Conservation (phyloP, 1,140 invertebrate species). For the Drosophila teissieri region DNA sequence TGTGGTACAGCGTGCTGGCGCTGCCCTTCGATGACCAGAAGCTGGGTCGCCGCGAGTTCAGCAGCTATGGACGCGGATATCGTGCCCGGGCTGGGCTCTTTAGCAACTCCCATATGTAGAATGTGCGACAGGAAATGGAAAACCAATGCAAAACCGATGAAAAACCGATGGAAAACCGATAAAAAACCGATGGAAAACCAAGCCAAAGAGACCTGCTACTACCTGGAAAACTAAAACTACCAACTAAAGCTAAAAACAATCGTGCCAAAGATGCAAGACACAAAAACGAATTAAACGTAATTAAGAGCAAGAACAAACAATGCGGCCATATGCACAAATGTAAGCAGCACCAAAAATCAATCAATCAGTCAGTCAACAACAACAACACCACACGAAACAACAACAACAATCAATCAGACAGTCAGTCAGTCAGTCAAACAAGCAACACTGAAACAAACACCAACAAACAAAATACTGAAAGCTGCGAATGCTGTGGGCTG, state of each 20-base stretch:
- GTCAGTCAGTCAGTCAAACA: slow-evolving; percentile 32
- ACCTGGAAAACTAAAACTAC: slow-evolving; percentile 21
- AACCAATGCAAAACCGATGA: slow-evolving; percentile 5
- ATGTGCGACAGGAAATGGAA: background rate
- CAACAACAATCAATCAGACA: slow-evolving; percentile 37
- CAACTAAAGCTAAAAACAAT: slow-evolving; percentile 15
- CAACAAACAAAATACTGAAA: slow-evolving; percentile 4
- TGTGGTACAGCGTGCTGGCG: slow-evolving; percentile 95
- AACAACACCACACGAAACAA: slow-evolving; percentile 41
- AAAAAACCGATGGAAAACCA: slow-evolving; percentile 24
- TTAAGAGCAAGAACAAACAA: slow-evolving; percentile 22
- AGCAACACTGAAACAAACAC: slow-evolving; percentile 43
- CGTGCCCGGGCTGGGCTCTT: slow-evolving; percentile 92
- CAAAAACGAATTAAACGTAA: slow-evolving; percentile 9
- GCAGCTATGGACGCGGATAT: slow-evolving; percentile 89
- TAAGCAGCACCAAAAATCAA: slow-evolving; percentile 40
- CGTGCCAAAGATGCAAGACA: slow-evolving; percentile 63
- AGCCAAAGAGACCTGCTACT: slow-evolving; percentile 36
- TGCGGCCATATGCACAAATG: slow-evolving; percentile 54
- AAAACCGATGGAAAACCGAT: slow-evolving; percentile 3
- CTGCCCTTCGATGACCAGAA: slow-evolving; percentile 96
- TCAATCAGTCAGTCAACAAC: slow-evolving; percentile 1
- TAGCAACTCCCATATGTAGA: slow-evolving; percentile 86
- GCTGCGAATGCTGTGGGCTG: slow-evolving; percentile 44
- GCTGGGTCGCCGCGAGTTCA: slow-evolving; percentile 90